These are phyloP conservation scores for Epistrophe eligans DNA, from an alignment of 2,888 invertebrate species.

Conservation along the genomic window DNA sequence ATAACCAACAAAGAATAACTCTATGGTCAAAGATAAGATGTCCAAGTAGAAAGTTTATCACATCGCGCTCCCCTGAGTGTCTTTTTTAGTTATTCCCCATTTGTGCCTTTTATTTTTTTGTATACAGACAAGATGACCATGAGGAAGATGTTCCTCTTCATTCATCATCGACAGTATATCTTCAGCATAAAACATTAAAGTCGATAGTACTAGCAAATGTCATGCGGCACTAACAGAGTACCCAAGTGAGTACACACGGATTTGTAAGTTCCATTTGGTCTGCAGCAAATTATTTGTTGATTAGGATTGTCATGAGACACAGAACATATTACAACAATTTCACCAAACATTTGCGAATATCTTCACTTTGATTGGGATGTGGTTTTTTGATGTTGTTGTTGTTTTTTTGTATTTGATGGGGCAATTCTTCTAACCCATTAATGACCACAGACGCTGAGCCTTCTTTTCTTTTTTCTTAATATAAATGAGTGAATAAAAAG, in stretches of 20 bases:
- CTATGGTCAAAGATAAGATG: constrained; percentile 58
- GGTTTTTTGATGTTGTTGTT: not conserved
- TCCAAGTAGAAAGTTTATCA: constrained; percentile 74
- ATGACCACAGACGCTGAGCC: constrained; percentile 6
- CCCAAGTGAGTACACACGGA: constrained; percentile 51
- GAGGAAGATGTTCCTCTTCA: constrained; percentile 72
- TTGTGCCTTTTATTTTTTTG: constrained; percentile 59
- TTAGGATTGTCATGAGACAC: constrained; percentile 61
- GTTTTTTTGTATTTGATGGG: constrained; percentile 31
- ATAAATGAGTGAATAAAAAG: constrained; percentile 22
- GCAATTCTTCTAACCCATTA: constrained; percentile 11
- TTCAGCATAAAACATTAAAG: constrained; percentile 46
- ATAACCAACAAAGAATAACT: constrained; percentile 49
- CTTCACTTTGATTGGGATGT: constrained; percentile 52
- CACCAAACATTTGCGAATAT: constrained; percentile 61
- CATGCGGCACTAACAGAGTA: constrained; percentile 57
- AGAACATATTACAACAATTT: constrained; percentile 66
- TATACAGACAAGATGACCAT: constrained; percentile 47
- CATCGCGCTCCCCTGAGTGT: constrained; percentile 50
- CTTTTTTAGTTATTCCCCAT: constrained; percentile 48
- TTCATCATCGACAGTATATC: constrained; percentile 69
- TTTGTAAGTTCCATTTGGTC: constrained; percentile 57
- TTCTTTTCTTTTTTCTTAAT: constrained; percentile 17
- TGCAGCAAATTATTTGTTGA: constrained; percentile 64
- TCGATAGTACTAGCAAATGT: constrained; percentile 62